Conservation (phyloP, 2,113 vertebrate genomes). For the Tautogolabrus adspersus region DNA sequence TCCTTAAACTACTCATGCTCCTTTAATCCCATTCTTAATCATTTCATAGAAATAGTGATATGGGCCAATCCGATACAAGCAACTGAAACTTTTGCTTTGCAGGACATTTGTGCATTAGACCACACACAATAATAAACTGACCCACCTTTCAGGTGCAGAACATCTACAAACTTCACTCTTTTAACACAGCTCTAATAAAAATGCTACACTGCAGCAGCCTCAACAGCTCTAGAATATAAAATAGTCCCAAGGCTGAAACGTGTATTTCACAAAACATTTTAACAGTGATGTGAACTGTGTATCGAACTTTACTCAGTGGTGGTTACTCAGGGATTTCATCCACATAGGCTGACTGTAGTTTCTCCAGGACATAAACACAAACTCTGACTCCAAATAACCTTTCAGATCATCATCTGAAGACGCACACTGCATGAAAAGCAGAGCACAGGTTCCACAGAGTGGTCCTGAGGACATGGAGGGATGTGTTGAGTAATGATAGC, state of each 20-base stretch:
- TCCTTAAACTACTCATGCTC: background rate
- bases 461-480: conserved; percentile 27
- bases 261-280: conserved; percentile 14
- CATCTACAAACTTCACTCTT: conserved; percentile 8
- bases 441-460: conserved; percentile 14
- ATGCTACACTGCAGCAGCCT: background rate
- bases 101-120: background rate
- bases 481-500: conserved; percentile 52
- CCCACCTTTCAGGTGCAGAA: background rate
- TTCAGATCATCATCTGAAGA: conserved; percentile 37
- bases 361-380: conserved; percentile 14
- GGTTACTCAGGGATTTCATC: conserved; percentile 12
- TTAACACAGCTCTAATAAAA: conserved; percentile 1
- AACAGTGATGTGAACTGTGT: conserved; percentile 1
- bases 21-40: conserved; percentile 8
- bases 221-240: conserved; percentile 14
- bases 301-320: conserved; percentile 8
- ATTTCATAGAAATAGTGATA: conserved; percentile 4
- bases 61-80: background rate
- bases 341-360: conserved; percentile 2
- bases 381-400: conserved; percentile 16
- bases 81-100: background rate
- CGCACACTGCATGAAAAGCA: conserved; percentile 4
- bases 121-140: background rate
- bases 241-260: background rate